phyloP scores from a whole-genome alignment of 2,888 invertebrate genomes.

The Seira ritae region DNA sequence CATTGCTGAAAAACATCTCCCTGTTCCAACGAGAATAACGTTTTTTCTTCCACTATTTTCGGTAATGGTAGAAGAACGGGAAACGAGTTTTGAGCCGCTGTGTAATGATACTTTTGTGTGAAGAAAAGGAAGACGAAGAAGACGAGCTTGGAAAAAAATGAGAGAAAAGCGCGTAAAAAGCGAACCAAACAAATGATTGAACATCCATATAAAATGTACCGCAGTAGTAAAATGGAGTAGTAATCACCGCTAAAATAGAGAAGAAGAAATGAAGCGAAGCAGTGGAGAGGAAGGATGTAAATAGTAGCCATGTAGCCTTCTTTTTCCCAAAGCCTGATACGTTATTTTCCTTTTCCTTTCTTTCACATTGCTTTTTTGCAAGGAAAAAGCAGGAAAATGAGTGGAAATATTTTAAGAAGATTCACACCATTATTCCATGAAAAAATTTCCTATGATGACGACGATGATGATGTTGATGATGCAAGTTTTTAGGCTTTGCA shows the following conservation, averaged over 20 bases:
- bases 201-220: slow-evolving; percentile 41
- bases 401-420: not conserved
- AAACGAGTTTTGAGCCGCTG: slow-evolving; percentile 41
- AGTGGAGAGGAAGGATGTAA: slow-evolving; percentile 14
- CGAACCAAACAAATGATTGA: slow-evolving; percentile 55
- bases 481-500: too few relatives aligned
- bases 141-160: slow-evolving; percentile 16
- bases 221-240: slow-evolving; percentile 31
- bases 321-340: not conserved
- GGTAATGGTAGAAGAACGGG: not conserved
- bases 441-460: too few relatives aligned
- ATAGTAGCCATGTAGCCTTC: slow-evolving; percentile 12
- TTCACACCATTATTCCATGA: not conserved
- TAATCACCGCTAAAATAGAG: slow-evolving; percentile 43
- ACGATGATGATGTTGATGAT: too few relatives aligned
- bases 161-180: slow-evolving; percentile 36
- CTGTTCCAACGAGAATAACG: too few relatives aligned
- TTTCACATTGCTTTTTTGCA: slow-evolving; percentile 6
- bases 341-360: not conserved
- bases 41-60: not conserved
- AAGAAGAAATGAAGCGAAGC: slow-evolving; percentile 28
- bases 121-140: slow-evolving; percentile 36
- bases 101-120: slow-evolving; percentile 55
- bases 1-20: not conserved
- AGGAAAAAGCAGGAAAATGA: slow-evolving; percentile 3